Percentiles rank a stretch among this genome's conserved stretches.
Evolutionary conservation across 92 coral and sea anemone species (phyloP).

Genomic region (Epizoanthus fatuus): DNA sequence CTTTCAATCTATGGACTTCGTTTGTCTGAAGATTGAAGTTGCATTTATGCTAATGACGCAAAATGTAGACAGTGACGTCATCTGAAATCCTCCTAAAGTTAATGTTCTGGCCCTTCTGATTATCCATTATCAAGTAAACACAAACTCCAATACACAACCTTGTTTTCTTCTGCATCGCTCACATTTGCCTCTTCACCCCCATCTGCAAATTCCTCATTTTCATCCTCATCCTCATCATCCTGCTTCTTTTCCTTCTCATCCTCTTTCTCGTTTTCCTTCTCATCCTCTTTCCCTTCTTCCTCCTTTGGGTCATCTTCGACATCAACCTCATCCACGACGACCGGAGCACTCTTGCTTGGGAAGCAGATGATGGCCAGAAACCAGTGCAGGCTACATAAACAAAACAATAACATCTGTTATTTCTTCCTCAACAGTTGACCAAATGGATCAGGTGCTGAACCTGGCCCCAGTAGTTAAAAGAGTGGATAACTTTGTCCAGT

Average conservation of each 20-base stretch:
- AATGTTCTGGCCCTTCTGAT: too few relatives aligned
- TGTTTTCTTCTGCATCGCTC: background rate
- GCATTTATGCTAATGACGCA: too few relatives aligned
- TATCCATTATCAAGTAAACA: too few relatives aligned
- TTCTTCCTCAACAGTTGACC: background rate
- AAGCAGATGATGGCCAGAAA: conserved; percentile 89
- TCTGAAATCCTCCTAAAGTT: too few relatives aligned
- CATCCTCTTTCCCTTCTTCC: conserved; percentile 14
- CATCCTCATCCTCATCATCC: conserved; percentile 25
- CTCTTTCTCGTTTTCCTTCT: background rate
- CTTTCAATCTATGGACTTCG: too few relatives aligned
- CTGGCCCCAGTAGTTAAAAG: too few relatives aligned
- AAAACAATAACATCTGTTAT: background rate
- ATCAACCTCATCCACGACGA: conserved; percentile 5
- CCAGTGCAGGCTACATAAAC: conserved; percentile 86
- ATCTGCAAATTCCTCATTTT: background rate
- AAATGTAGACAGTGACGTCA: too few relatives aligned
- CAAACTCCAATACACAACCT: too few relatives aligned
- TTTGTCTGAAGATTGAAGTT: too few relatives aligned
- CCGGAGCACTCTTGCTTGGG: conserved; percentile 64
- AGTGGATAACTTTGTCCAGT: too few relatives aligned
- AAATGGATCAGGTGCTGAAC: background rate
- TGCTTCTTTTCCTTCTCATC: conserved; percentile 33
- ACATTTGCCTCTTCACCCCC: conserved; percentile 15
- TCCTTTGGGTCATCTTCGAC: conserved; percentile 46